Base-by-base conservation (phyloP, 2,888 invertebrate species). In the Patella depressa region DNA sequence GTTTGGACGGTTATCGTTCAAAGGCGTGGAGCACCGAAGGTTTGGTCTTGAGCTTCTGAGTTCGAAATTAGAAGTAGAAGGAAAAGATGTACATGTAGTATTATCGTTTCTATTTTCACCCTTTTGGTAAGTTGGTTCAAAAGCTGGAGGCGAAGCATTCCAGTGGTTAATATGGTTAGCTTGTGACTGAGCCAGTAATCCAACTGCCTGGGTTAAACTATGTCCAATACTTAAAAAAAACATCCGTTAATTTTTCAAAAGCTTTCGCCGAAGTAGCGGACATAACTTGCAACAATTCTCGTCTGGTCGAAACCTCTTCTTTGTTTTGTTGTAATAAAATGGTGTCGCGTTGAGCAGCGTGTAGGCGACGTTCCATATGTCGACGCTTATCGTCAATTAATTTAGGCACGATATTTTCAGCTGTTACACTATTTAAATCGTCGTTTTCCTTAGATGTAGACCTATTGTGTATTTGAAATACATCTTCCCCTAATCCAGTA, bases 321-420 rank as follows among this genome's bases (percentile, higher is more conserved):
- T 15, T 14, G 15, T 19, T 59, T 59, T 59, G n/a, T 59, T 59
- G 14, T 59, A 59, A 19, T 57, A 59, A 59, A n/a, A 59, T 7
- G n/a, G 17, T 17, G 59, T 59, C 59, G 19, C 59, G 15, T 15
- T 59, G 15, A 59, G 59, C 59, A 59, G 59, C 59, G 1, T n/a
- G n/a, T 59, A 59, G 59, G 17, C 59, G 59, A n/a, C 15, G 57
- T 59, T 59, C 59, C 59, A 59, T 59, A 59, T 59, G 59, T 59
- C 59, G 59, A 59, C 59, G 15, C 19, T 59, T 59, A 11, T 59
- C 59, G 19, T 59, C 59, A 59, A 59, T 59, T 7, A 59, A 19
- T 15, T 59, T 59, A 7, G 59, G 59, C 19, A 59, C 59, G 7
- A 15, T 7, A 59, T 59, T 59, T 34, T 34, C 34, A 34, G 34